phyloP scores from a whole-genome alignment of 1,140 invertebrate genomes.

The Neodiprion lecontei region DNA sequence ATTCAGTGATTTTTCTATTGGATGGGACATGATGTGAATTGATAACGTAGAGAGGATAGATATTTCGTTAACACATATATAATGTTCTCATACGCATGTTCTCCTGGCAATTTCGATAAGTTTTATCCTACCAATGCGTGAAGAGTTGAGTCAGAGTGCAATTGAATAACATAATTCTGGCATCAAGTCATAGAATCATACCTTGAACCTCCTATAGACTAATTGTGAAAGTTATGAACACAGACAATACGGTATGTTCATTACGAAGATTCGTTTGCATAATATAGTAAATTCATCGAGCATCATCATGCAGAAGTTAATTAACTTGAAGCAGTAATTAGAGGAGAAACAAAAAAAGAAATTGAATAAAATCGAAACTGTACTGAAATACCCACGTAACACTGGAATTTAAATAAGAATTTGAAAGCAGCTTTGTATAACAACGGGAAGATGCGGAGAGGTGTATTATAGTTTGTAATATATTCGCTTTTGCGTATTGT shows the following conservation, averaged over 20 bases:
- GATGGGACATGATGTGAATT: too few relatives aligned
- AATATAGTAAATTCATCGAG: background rate
- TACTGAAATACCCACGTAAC: background rate
- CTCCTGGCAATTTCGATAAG: too few relatives aligned
- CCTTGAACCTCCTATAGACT: background rate
- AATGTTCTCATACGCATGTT: too few relatives aligned
- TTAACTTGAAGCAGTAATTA: background rate
- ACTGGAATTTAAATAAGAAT: background rate
- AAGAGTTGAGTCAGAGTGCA: too few relatives aligned
- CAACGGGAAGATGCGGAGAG: background rate
- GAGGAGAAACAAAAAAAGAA: background rate
- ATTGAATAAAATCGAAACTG: background rate
- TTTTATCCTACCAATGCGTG: too few relatives aligned
- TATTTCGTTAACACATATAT: too few relatives aligned
- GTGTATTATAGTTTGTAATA: background rate
- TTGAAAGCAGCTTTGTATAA: background rate
- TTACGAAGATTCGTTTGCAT: background rate
- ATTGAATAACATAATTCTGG: too few relatives aligned
- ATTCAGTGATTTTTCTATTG: too few relatives aligned
- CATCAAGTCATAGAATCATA: background rate
- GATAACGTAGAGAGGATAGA: too few relatives aligned
- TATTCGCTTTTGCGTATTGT: background rate
- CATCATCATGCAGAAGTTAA: background rate
- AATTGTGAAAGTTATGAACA: slow-evolving; percentile 1
- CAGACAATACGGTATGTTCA: background rate